Percentiles rank a stretch among this genome's conserved stretches.
These are phyloP conservation scores for Ophion costatus DNA, from an alignment of 2,888 invertebrate genomes.

Conservation along the genomic window DNA sequence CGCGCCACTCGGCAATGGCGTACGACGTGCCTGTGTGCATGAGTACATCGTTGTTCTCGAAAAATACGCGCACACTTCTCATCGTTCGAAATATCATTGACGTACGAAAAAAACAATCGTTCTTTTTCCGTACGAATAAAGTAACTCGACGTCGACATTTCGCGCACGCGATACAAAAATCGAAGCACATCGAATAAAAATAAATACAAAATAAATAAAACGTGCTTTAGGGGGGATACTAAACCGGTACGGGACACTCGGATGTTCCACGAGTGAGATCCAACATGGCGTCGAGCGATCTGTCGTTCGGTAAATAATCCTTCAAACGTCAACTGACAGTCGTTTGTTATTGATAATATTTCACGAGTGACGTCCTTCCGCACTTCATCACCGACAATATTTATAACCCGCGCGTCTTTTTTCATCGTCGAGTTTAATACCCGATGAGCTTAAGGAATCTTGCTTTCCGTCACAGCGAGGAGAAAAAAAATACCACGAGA, in stretches of 20 bases:
- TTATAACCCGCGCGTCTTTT: neutral
- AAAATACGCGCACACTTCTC: constrained; percentile 13
- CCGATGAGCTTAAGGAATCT: neutral
- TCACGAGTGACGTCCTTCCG: constrained; percentile 20
- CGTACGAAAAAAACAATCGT: neutral
- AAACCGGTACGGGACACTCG: constrained; percentile 67
- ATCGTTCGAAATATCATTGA: constrained; percentile 23
- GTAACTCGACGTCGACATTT: neutral
- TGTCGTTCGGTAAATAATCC: constrained; percentile 82
- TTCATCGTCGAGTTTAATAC: neutral
- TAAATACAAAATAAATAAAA: constrained; percentile 14
- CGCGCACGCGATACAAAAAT: neutral
- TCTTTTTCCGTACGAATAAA: neutral
- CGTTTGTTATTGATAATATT: neutral
- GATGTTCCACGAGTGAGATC: constrained; percentile 79
- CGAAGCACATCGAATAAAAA: neutral
- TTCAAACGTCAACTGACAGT: constrained; percentile 40
- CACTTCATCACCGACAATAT: neutral
- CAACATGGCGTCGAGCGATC: constrained; percentile 83
- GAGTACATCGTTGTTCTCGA: constrained; percentile 17
- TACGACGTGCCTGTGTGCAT: constrained; percentile 61
- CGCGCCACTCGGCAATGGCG: constrained; percentile 77
- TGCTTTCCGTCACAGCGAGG: constrained; percentile 12
- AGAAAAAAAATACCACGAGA: neutral
- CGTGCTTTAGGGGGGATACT: constrained; percentile 10